phyloP scores from a whole-genome alignment of 2,113 vertebrate genomes.

The Forbesichthys agassizii region DNA sequence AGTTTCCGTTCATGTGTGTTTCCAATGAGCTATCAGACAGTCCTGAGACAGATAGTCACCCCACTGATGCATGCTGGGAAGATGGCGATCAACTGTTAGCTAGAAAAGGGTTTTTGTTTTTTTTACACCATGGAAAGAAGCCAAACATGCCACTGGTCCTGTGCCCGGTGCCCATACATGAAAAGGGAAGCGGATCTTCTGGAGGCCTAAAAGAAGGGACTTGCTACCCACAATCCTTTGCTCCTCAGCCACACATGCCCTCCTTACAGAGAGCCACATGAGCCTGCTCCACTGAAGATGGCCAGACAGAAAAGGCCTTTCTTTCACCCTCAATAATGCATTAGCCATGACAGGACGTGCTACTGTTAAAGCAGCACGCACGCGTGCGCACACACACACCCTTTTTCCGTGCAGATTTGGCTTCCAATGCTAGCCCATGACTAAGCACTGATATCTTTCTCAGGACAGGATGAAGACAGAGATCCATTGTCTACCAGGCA shows the following conservation, averaged over 20 bases:
- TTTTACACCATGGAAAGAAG: slow-evolving; percentile 26
- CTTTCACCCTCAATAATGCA: slow-evolving; percentile 56
- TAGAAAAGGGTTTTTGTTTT: background rate
- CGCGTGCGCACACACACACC: slow-evolving; percentile 7
- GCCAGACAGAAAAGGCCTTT: slow-evolving; percentile 4
- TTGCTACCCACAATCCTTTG: slow-evolving; percentile 35
- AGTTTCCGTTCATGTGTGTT: slow-evolving; percentile 3
- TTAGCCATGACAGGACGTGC: slow-evolving; percentile 36
- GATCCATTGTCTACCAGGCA: slow-evolving; percentile 26
- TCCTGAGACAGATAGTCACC: slow-evolving; percentile 21
- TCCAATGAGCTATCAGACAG: slow-evolving; percentile 1
- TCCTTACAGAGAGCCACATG: slow-evolving; percentile 19
- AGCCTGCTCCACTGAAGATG: slow-evolving; percentile 20
- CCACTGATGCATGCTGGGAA: slow-evolving; percentile 56
- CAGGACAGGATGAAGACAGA: slow-evolving; percentile 27
- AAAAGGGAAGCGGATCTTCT: slow-evolving; percentile 32
- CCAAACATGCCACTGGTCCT: slow-evolving; percentile 36
- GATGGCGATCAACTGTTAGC: slow-evolving; percentile 1
- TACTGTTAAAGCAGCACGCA: slow-evolving; percentile 26
- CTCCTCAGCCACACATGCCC: slow-evolving; percentile 10
- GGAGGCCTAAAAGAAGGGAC: background rate
- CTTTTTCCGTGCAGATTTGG: slow-evolving; percentile 25
- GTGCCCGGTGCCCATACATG: slow-evolving; percentile 56
- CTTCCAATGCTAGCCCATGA: slow-evolving; percentile 1
- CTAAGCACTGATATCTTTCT: slow-evolving; percentile 46